These are phyloP conservation scores for Hippocampus kuda DNA, from an alignment of 2,797 vertebrate genomes.

Conservation along the genomic window DNA sequence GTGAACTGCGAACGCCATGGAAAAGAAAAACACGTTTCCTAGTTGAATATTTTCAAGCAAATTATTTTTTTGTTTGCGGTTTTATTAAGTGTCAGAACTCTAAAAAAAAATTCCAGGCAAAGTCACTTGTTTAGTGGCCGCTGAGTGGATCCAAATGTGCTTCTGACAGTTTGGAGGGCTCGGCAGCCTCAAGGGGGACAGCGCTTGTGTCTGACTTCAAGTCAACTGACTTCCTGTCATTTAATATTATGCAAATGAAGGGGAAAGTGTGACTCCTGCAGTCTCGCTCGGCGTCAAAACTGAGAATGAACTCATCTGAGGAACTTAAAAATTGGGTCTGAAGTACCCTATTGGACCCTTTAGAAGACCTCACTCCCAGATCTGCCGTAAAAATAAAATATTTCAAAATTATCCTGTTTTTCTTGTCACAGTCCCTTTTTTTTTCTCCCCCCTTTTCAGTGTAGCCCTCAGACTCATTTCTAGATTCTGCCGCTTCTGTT, in stretches of 20 bases:
- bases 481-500: neutral
- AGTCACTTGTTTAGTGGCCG: slow-evolving; percentile 1
- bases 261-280: neutral
- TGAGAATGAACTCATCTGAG: neutral
- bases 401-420: neutral
- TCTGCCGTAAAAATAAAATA: neutral
- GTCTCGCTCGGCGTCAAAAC: neutral
- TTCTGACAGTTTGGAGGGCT: neutral
- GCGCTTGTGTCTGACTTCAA: neutral
- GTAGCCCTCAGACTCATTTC: neutral
- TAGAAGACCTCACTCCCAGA: neutral
- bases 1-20: no score
- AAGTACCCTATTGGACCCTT: neutral
- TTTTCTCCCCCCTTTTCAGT: neutral
- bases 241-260: slow-evolving; percentile 10
- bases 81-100: no score
- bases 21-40: no score
- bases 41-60: no score
- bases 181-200: neutral
- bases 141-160: slow-evolving; percentile 2
- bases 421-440: neutral
- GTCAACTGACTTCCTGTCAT: neutral
- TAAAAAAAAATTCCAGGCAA: neutral
- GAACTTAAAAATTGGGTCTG: neutral
- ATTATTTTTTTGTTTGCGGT: no score